phyloP scores from a whole-genome alignment of 2,113 vertebrate genomes.

The Gopherus flavomarginatus region DNA sequence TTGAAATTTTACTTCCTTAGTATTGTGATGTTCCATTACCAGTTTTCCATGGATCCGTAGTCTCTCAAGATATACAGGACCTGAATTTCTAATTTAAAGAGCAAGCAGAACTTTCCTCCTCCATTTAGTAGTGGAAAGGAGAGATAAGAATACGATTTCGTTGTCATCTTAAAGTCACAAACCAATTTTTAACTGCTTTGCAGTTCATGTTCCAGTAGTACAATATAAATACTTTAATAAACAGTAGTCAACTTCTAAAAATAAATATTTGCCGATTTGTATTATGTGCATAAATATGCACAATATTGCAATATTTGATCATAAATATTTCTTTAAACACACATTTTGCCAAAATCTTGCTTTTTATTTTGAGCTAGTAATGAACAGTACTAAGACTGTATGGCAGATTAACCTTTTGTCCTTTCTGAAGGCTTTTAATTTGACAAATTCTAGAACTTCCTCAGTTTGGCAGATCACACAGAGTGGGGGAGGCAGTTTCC shows the following conservation, averaged over 20 bases:
- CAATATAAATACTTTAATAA: not conserved
- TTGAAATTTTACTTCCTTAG: constrained; percentile 4
- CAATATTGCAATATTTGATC: not conserved
- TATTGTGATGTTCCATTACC: not conserved
- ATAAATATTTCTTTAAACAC: not conserved
- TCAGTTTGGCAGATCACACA: not conserved
- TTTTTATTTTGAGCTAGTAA: not conserved
- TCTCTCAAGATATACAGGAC: not conserved
- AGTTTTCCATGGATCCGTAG: not conserved
- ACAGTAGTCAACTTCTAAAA: not conserved
- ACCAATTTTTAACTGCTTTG: not conserved
- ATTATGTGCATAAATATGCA: not conserved
- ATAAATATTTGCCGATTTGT: not conserved
- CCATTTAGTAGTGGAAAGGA: not conserved
- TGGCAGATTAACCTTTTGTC: not conserved
- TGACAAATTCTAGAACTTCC: not conserved
- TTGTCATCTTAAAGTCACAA: not conserved
- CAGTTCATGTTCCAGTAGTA: not conserved
- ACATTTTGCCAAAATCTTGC: not conserved
- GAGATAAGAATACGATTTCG: not conserved
- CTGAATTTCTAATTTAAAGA: constrained; percentile 9
- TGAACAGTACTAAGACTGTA: not conserved
- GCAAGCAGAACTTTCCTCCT: not conserved
- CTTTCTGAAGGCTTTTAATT: not conserved
- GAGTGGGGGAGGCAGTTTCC: not conserved